Conservation (phyloP, 1,140 invertebrate species). For the Drosophila cardini region DNA sequence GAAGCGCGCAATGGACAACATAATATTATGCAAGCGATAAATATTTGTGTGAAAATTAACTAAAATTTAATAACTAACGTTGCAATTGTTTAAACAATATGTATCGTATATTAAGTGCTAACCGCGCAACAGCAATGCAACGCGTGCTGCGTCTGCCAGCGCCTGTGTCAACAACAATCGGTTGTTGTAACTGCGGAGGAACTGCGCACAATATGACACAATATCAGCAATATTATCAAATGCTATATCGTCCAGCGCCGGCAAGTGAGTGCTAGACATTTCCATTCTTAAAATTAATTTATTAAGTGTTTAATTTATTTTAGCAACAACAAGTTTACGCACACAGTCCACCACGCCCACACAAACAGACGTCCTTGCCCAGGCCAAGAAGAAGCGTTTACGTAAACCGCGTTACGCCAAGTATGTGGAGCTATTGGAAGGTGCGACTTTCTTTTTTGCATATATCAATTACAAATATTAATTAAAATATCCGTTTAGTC, state of each 20-base stretch:
- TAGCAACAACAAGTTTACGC: conserved; percentile 20
- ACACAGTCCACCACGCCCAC: conserved; percentile 69
- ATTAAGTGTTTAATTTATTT: conserved; percentile 12
- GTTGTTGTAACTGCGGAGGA: conserved; percentile 50
- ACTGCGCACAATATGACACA: conserved; percentile 60
- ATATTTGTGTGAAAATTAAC: conserved; percentile 41
- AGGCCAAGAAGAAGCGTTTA: conserved; percentile 69
- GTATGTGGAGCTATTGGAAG: conserved; percentile 79
- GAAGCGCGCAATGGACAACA: conserved; percentile 55
- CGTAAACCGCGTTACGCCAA: conserved; percentile 76
- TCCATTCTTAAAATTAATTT: background rate
- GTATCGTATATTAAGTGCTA: conserved; percentile 67
- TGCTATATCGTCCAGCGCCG: conserved; percentile 68
- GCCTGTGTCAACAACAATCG: conserved; percentile 38
- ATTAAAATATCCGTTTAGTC: conserved; percentile 85
- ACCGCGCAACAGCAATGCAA: conserved; percentile 57
- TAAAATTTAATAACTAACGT: conserved; percentile 13
- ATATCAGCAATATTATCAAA: conserved; percentile 80
- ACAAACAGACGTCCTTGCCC: conserved; percentile 56
- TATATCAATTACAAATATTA: background rate
- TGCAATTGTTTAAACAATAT: conserved; percentile 53
- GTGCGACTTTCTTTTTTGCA: conserved; percentile 34
- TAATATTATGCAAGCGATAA: conserved; percentile 50
- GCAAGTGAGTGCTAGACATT: conserved; percentile 51
- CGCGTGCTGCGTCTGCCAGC: conserved; percentile 51